Conservation (phyloP, 37 sponge, comb jelly and placozoan species). For the Cliona cf. orientalis region DNA sequence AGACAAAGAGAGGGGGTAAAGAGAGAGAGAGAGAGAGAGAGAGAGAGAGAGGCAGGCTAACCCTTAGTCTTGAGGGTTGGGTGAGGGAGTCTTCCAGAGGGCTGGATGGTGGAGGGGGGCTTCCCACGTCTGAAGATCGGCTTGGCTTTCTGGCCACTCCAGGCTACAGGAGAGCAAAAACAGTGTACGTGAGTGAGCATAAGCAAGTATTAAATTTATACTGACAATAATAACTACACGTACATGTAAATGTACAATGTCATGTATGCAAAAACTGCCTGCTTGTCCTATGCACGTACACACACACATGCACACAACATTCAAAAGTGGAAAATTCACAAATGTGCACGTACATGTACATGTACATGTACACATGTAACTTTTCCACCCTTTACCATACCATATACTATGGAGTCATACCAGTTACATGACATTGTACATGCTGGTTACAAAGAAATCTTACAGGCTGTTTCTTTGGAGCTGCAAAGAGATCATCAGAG, state of each 20-base stretch:
- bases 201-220: no score
- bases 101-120: not conserved
- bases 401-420: no score
- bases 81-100: slow-evolving; percentile 1
- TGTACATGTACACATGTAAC: no score
- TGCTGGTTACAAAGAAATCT: not conserved
- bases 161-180: slow-evolving; percentile 19
- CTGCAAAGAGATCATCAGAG: slow-evolving; percentile 34
- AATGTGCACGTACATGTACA: no score
- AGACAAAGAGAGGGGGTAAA: not conserved
- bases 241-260: no score
- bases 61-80: not conserved
- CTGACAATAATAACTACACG: no score
- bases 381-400: no score
- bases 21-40: not conserved
- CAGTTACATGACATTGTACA: not conserved
- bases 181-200: no score
- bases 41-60: not conserved
- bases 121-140: not conserved
- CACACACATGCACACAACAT: no score
- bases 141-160: slow-evolving; percentile 23
- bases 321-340: no score
- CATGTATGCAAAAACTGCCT: no score
- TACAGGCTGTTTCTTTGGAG: slow-evolving; percentile 9
- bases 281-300: no score